Conservation (phyloP, 2,797 vertebrate genomes). For the Euphonia xanthogaster region DNA sequence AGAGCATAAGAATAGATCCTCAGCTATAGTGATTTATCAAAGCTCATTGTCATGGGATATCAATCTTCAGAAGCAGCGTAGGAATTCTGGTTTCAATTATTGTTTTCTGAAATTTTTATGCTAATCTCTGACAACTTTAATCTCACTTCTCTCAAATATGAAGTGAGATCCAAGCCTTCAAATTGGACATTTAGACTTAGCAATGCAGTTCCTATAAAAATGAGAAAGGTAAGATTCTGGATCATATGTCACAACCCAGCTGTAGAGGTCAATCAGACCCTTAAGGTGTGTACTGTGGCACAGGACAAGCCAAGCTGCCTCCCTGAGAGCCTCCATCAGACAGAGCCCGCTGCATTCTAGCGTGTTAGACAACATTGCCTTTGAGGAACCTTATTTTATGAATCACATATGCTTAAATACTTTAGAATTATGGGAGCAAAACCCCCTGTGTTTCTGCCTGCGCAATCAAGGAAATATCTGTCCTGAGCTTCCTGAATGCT, state of each 20-base stretch:
- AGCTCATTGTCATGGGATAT: constrained; percentile 47
- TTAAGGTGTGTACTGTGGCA: background rate
- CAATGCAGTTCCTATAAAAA: background rate
- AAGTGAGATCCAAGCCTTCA: background rate
- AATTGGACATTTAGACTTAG: background rate
- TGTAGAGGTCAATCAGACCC: background rate
- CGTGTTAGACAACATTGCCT: background rate
- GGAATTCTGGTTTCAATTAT: constrained; percentile 32
- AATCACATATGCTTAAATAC: background rate
- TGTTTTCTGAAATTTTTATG: constrained; percentile 26
- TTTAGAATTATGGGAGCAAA: background rate
- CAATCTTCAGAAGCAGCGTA: constrained; percentile 40
- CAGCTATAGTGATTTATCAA: background rate
- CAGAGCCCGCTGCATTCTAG: background rate
- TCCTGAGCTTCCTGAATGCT: background rate
- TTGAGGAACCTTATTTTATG: background rate
- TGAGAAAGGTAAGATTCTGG: background rate
- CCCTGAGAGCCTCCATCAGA: background rate
- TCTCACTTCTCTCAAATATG: background rate
- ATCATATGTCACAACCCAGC: background rate
- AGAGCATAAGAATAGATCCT: constrained; percentile 29
- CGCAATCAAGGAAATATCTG: background rate
- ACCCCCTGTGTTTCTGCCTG: rapidly evolving
- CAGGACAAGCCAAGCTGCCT: background rate
- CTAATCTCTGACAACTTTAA: constrained; percentile 11